These are phyloP conservation scores for Dione juno DNA, from an alignment of 2,888 invertebrate species.

Conservation along the genomic window DNA sequence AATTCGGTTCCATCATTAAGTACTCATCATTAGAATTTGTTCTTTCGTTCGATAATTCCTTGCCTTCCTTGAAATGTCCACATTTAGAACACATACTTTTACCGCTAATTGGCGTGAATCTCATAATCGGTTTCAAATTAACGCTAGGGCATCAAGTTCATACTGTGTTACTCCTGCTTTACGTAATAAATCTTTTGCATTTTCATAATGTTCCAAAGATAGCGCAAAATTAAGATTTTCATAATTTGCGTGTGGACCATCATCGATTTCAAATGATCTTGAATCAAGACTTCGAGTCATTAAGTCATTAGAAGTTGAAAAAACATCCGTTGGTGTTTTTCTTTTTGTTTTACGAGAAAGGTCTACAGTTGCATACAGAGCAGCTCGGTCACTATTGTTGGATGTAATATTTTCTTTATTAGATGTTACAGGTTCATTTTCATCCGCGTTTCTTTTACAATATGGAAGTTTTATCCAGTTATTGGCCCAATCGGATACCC, in stretches of 20 bases:
- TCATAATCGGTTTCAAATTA: slow-evolving; percentile 59
- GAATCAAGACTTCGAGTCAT: slow-evolving; percentile 44
- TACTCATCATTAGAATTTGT: slow-evolving; percentile 81
- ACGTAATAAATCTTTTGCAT: slow-evolving; percentile 87
- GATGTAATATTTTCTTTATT: slow-evolving; percentile 82
- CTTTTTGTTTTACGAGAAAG: slow-evolving; percentile 85
- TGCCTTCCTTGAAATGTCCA: slow-evolving; percentile 76
- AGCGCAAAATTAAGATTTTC: slow-evolving; percentile 91
- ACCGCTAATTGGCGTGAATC: slow-evolving; percentile 64
- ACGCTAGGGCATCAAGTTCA: slow-evolving; percentile 75
- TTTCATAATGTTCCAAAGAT: slow-evolving; percentile 90
- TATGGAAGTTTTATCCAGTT: slow-evolving; percentile 85
- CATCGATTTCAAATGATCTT: slow-evolving; percentile 50
- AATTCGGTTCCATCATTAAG: slow-evolving; percentile 86
- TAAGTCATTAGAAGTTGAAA: slow-evolving; percentile 31
- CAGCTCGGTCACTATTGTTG: slow-evolving; percentile 62
- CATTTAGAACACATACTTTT: slow-evolving; percentile 84
- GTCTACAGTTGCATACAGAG: slow-evolving; percentile 88
- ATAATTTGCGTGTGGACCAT: slow-evolving; percentile 84
- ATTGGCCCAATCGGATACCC: slow-evolving; percentile 87
- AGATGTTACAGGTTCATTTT: slow-evolving; percentile 62
- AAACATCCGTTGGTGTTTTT: slow-evolving; percentile 55
- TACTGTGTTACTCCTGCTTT: slow-evolving; percentile 82
- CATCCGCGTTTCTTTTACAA: slow-evolving; percentile 70
- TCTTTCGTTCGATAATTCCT: slow-evolving; percentile 35